Evolutionary conservation across 92 coral and sea anemone species (phyloP).

Genomic region (Bergia puertoricense): DNA sequence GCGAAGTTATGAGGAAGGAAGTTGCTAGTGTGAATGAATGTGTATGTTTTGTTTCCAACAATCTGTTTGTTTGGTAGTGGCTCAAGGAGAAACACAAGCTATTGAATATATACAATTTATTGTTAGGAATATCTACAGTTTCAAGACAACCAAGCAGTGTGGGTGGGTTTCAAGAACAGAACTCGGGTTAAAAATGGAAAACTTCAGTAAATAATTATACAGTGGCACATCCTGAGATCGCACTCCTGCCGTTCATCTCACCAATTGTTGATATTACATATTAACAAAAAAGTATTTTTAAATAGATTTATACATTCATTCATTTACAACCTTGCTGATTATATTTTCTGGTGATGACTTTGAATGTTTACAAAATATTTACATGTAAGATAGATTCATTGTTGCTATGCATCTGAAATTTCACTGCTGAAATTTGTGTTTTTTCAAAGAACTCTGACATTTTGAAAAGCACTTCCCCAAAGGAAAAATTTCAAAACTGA

Average conservation of each 20-base stretch:
- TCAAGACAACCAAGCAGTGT: neutral
- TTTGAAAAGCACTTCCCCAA: neutral
- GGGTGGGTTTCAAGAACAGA: neutral
- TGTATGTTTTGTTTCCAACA: neutral
- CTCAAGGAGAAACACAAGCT: neutral
- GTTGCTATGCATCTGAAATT: neutral
- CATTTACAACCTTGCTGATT: neutral
- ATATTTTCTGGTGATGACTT: neutral
- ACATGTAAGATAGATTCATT: neutral
- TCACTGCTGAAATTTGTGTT: neutral
- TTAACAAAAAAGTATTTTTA: neutral
- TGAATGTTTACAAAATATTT: neutral
- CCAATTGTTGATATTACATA: neutral
- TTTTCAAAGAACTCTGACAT: neutral
- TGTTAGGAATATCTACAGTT: neutral
- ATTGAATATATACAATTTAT: neutral
- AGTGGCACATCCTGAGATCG: neutral
- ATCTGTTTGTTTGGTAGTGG: constrained; percentile 6
- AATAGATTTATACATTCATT: neutral
- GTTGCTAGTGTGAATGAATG: neutral
- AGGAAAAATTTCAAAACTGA: neutral
- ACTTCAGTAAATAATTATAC: neutral
- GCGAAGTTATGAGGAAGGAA: constrained; percentile 1
- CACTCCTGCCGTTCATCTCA: neutral
- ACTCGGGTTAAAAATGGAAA: neutral